These are phyloP conservation scores for Neoniphon sammara DNA, from an alignment of 2,797 vertebrate species.

Conservation along the genomic window DNA sequence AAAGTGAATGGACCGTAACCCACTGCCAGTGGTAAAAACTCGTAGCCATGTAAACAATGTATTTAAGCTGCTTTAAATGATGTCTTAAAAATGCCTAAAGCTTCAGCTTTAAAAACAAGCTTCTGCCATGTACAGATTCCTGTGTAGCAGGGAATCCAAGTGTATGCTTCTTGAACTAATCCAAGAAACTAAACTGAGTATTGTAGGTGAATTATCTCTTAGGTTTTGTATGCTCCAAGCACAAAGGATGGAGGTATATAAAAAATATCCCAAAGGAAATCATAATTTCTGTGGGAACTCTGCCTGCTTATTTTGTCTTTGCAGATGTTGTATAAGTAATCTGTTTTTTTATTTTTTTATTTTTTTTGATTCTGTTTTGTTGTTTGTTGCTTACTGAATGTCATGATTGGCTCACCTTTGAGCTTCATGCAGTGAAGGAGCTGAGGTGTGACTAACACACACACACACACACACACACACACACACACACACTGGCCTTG, in stretches of 20 bases:
- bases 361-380: constrained; percentile 44
- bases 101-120: constrained; percentile 75
- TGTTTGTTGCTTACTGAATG: constrained; percentile 52
- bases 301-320: constrained; percentile 47
- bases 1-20: constrained; percentile 40
- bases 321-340: constrained; percentile 44
- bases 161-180: constrained; percentile 68
- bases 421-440: constrained; percentile 41
- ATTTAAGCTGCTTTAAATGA: constrained; percentile 75
- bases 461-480: constrained; percentile 20
- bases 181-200: constrained; percentile 43
- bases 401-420: constrained; percentile 41
- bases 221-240: constrained; percentile 43
- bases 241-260: constrained; percentile 19
- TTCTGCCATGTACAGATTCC: constrained; percentile 65
- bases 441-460: constrained; percentile 53
- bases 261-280: constrained; percentile 29
- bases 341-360: constrained; percentile 24
- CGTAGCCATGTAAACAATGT: constrained; percentile 75
- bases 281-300: constrained; percentile 48
- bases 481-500: constrained; percentile 16
- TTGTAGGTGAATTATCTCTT: constrained; percentile 40
- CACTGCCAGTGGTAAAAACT: constrained; percentile 49
- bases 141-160: constrained; percentile 57
- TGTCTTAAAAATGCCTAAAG: constrained; percentile 75